These are phyloP conservation scores for Bombus sibiricus DNA, from an alignment of 1,140 invertebrate species.

Conservation along the genomic window DNA sequence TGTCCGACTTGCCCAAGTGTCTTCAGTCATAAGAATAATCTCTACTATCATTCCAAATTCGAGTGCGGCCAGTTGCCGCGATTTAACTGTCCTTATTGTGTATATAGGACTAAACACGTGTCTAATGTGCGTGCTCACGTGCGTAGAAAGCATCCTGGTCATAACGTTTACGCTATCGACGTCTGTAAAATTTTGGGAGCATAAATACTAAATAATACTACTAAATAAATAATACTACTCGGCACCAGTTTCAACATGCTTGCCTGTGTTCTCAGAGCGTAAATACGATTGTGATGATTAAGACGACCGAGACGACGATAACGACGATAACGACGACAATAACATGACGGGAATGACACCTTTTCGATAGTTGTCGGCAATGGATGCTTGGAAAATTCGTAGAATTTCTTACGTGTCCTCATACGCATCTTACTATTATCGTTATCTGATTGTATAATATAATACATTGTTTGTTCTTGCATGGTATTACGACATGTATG, in stretches of 20 bases:
- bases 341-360: no score
- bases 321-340: neutral
- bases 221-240: no score
- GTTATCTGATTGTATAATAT: neutral
- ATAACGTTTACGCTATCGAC: slow-evolving; percentile 57
- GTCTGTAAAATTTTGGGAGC: slow-evolving; percentile 33
- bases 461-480: no score
- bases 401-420: no score
- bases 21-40: slow-evolving; percentile 71
- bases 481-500: no score
- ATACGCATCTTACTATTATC: no score
- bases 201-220: no score
- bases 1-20: slow-evolving; percentile 71
- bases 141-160: slow-evolving; percentile 55
- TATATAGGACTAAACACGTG: slow-evolving; percentile 77
- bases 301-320: neutral
- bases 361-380: neutral
- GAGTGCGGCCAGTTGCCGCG: slow-evolving; percentile 84
- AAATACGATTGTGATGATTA: neutral
- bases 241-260: neutral
- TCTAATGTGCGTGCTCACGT: slow-evolving; percentile 77
- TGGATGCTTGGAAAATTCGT: neutral
- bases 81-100: slow-evolving; percentile 82
- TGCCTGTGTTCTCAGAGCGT: no score
- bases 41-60: slow-evolving; percentile 83